Evolutionary conservation across 2,888 invertebrate species (phyloP).

Genomic region (Pardosa pseudoannulata): DNA sequence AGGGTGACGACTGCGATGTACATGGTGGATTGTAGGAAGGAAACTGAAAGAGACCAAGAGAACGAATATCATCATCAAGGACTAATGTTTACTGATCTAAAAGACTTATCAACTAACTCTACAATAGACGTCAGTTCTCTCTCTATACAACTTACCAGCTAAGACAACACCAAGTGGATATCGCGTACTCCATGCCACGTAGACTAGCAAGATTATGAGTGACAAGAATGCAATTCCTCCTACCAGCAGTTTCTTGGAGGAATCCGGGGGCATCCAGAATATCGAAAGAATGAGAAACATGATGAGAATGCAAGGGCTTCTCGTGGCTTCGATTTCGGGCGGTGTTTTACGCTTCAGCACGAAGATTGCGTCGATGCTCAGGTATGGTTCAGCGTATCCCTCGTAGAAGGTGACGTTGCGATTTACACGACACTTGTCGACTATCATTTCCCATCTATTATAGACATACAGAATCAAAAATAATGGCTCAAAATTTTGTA

Average conservation of each 20-base stretch:
- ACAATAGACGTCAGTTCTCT: too few species aligned
- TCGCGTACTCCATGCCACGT: constrained; percentile 29
- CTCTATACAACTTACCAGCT: constrained; percentile 41
- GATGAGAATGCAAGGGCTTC: constrained; percentile 44
- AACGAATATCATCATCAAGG: too few species aligned
- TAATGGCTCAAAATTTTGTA: too few species aligned
- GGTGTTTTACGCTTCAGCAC: constrained; percentile 37
- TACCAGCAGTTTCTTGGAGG: constrained; percentile 40
- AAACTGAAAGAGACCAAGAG: constrained; percentile 34
- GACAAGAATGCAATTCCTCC: constrained; percentile 43
- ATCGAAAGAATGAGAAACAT: constrained; percentile 48
- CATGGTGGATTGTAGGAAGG: constrained; percentile 58
- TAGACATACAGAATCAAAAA: too few species aligned
- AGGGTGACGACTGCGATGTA: constrained; percentile 27
- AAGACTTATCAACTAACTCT: too few species aligned
- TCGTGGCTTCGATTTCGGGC: constrained; percentile 44
- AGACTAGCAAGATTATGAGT: constrained; percentile 34
- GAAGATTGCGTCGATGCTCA: constrained; percentile 25
- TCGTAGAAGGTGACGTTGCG: constrained; percentile 52
- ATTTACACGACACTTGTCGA: background rate
- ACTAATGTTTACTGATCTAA: too few species aligned
- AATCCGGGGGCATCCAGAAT: constrained; percentile 65
- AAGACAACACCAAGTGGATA: constrained; percentile 1
- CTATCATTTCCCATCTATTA: constrained; percentile 49
- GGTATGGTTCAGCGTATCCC: constrained; percentile 42